Evolutionary conservation across 1,140 invertebrate species (phyloP).

Genomic region (Sweltsa coloradensis): DNA sequence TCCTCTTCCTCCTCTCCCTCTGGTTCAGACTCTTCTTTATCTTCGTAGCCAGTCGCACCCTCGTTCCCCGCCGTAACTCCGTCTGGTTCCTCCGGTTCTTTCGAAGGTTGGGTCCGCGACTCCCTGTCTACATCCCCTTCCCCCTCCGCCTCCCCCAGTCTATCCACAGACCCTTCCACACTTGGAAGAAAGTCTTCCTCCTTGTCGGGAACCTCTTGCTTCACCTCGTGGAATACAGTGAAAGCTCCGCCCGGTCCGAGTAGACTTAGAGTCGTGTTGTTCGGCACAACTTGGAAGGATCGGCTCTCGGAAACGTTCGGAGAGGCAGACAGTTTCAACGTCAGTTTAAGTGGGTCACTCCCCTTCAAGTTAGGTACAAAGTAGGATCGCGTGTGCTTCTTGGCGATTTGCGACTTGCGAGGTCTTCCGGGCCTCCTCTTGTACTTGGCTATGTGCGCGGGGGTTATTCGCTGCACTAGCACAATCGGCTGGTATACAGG

Average conservation of each 20-base stretch:
- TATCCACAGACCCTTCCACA: constrained; percentile 7
- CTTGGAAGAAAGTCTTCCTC: constrained; percentile 1
- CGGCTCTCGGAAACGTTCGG: no score
- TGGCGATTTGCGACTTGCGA: no score
- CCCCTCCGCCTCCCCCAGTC: background rate
- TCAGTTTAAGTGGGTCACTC: constrained; percentile 5
- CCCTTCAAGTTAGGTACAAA: background rate
- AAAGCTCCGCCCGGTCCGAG: constrained; percentile 6
- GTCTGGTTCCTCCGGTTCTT: no score
- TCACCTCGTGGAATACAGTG: constrained; percentile 1
- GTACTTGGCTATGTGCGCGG: no score
- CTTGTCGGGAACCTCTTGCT: background rate
- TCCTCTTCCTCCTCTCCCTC: background rate
- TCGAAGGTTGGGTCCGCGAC: no score
- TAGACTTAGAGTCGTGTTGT: constrained; percentile 9
- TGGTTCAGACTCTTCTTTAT: background rate
- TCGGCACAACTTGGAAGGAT: constrained; percentile 6
- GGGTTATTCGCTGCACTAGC: no score
- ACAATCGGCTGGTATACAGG: no score
- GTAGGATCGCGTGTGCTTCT: constrained; percentile 1
- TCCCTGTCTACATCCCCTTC: no score
- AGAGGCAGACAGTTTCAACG: constrained; percentile 2
- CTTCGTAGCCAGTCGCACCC: background rate
- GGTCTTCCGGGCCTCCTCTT: no score
- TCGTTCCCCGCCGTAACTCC: constrained; percentile 1